Evolutionary conservation across 2,113 vertebrate species (phyloP), one percentile per base, ranked within the genome.

Genomic region (Gila orcuttii): DNA sequence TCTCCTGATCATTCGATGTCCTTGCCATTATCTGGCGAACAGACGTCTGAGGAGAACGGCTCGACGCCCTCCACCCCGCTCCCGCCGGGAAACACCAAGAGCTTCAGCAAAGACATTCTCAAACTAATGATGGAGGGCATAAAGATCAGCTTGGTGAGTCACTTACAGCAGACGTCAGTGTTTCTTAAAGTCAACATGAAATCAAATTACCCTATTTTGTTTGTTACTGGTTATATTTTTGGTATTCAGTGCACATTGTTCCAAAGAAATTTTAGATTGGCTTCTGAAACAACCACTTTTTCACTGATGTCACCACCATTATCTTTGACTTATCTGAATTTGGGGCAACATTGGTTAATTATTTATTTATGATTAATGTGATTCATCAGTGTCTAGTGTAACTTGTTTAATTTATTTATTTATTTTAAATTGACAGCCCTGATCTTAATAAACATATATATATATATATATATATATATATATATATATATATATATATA

Each of bases 71-170:
- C 93, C 75, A 94, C 95, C 80, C 92, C 91, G n/a, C 94, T 97
- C 8, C 91, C 93, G 0, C 92, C 91, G 31, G 93, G 87, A 28
- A 93, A 91, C 92, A 95, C 92, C 91, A 97, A 95, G 89, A 96
- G 94, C 90, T 98, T 99, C 91, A 95, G 97, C 90, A 97, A 96
- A 90, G 97, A 98, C 90, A 93, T 96, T 89, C 92, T 98, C 50
- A 96, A 93, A 52, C 95, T 97, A 79, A 95, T 99, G 95, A 93
- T 96, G 91, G 97, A 99, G 73, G 97, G 96, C 80, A 95, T 99
- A 88, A 97, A 95, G 93, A 93, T 96, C 66, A 95, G 95, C 75
- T 78, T 94, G 94, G 98, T 99, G 91, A 96, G 96, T 95, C 62
- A 1, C 90, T 71, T 5, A 23, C 19, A 39, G 19, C 5, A 71